Percentiles rank a stretch among this genome's conserved stretches.
phyloP scores from a whole-genome alignment of 2,797 vertebrate genomes.

The Xenops minutus region DNA sequence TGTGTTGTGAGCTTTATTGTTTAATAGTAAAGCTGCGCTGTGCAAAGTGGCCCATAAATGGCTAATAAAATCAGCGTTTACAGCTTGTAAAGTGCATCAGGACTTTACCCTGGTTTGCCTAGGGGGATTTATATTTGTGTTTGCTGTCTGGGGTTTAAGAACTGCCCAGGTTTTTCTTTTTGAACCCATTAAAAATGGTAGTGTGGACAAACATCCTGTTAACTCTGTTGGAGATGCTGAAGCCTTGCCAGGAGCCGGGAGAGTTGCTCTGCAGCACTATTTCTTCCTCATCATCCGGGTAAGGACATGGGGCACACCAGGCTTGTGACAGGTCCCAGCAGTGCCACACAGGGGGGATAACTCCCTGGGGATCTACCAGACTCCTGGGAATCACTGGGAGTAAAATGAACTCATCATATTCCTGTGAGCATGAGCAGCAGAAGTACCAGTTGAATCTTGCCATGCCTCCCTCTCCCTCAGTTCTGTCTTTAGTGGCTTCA shows the following conservation, averaged over 20 bases:
- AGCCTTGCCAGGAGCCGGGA: background rate
- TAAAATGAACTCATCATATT: background rate
- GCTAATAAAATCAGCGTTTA: conserved; percentile 78
- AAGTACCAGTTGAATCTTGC: background rate
- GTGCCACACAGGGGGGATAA: background rate
- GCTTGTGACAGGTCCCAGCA: background rate
- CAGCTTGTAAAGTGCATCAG: conserved; percentile 75
- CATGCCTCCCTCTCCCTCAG: background rate
- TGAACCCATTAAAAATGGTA: conserved; percentile 26
- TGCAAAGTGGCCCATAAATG: conserved; percentile 77
- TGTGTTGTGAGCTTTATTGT: conserved; percentile 73
- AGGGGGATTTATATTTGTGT: conserved; percentile 56
- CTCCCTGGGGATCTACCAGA: background rate
- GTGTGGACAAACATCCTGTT: background rate
- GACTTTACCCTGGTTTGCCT: conserved; percentile 60
- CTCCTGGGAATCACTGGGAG: background rate
- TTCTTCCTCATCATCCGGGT: background rate
- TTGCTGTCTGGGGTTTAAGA: conserved; percentile 47
- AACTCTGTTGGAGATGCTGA: background rate
- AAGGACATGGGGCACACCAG: background rate
- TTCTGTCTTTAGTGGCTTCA: background rate
- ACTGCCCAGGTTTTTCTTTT: background rate
- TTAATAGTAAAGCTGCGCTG: conserved; percentile 75
- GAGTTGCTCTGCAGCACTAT: background rate
- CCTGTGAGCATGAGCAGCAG: background rate